Base-by-base conservation (phyloP, 2,113 vertebrate species). In the Calidris pygmaea region DNA sequence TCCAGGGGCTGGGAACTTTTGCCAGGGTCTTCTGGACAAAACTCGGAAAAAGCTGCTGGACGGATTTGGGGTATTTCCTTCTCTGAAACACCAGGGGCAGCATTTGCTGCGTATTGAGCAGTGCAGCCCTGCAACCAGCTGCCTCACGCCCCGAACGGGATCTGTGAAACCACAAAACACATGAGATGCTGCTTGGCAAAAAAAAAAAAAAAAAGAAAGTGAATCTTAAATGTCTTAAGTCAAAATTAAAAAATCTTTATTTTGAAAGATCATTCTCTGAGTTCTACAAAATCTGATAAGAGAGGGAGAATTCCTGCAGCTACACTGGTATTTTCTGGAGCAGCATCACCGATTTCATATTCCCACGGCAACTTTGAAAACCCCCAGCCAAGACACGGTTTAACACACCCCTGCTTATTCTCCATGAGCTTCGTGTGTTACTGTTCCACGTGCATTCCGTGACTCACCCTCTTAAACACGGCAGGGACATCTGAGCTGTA, bases 61-160 rank as follows among this genome's bases (percentile, higher is more conserved):
- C 9, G 39, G 26, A 39, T 53, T 77, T 90, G 6, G 35, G 14
- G 34, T 43, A 37, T 62, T 96, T 95, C 45, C 71, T 45, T 11
- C 77, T 73, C 35, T 26, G 87, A 14, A 87, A 85, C 96, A 62
- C 39, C 66, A 65, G 95, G 94, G 96, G 96, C 96, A 96, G 95
- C 87, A 94, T 96, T 96, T 18, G 81, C 96, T 93, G 89, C 0
- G 2, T 35, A 41, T 93, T 79, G 91, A 82, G 63, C 50, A 29
- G 50, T 3, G 43, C 77, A 63, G 90, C 71, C 14, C 59, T 9
- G 59, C 70, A 18, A 67, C 12, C 85, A 2, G 78, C 90, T 26
- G 73, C 22, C 55, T n/a, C 85, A 63, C 27, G 7, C 56, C 62
- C 55, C 12, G 30, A 9, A 9, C 52, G 13, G 29, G 53, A 39